Conservation (phyloP, 2,797 vertebrate genomes). For the Rallus crepitans region DNA sequence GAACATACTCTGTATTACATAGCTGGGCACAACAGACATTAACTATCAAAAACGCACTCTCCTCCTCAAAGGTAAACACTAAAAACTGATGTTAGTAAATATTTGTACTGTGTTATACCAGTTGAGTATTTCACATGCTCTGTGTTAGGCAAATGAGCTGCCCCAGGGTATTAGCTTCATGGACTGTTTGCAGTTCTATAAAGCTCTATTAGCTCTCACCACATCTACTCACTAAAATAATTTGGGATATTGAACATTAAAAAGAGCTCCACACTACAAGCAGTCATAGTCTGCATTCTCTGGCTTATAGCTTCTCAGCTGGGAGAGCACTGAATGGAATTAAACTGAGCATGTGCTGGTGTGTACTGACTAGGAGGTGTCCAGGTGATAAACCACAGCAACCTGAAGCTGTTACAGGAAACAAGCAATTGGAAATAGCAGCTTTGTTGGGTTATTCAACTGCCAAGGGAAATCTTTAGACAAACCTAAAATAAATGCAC, state of each 20-base stretch:
- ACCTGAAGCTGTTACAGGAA: background rate
- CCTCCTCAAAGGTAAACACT: background rate
- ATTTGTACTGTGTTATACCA: background rate
- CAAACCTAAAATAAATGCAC: background rate
- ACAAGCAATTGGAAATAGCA: background rate
- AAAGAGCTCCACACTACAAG: background rate
- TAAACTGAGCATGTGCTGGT: background rate
- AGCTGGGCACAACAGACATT: background rate
- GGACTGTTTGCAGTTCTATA: background rate
- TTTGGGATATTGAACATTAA: conserved; percentile 1
- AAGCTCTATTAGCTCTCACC: background rate
- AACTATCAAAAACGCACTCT: background rate
- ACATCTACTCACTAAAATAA: background rate
- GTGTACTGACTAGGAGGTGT: background rate
- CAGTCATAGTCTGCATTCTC: background rate
- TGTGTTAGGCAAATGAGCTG: background rate
- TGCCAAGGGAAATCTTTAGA: background rate
- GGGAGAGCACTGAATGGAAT: background rate
- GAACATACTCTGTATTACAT: background rate
- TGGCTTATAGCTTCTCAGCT: background rate
- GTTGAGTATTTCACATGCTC: background rate
- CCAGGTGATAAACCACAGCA: background rate
- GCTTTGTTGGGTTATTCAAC: background rate
- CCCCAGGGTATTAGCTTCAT: background rate
- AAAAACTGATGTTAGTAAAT: conserved; percentile 4